A percentile compares a stretch with the other conserved stretches of the same genome.
Evolutionary conservation across 2,888 invertebrate species (phyloP).

Genomic region (Campopleginae sp.): DNA sequence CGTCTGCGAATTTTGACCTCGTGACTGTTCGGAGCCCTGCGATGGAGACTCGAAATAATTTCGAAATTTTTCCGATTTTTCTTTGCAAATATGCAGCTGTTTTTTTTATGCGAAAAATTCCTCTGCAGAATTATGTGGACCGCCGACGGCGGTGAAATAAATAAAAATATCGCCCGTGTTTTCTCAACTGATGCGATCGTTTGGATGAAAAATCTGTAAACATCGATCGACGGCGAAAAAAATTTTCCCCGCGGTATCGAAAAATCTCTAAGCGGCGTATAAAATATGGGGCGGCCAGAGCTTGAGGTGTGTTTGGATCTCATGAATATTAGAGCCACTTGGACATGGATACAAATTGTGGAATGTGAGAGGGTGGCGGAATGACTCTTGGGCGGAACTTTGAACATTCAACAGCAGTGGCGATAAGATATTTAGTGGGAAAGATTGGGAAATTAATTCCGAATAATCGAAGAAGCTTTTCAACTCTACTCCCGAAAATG

Average conservation of each 20-base stretch:
- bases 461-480: background rate
- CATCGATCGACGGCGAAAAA: background rate
- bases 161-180: background rate
- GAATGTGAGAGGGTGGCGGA: constrained; percentile 6
- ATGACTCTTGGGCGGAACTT: constrained; percentile 2
- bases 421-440: constrained; percentile 5
- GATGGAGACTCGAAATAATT: background rate
- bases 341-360: background rate
- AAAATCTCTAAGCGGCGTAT: background rate
- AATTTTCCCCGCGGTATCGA: background rate
- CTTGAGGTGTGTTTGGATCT: background rate
- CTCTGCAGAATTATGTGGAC: background rate
- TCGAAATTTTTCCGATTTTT: background rate
- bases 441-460: constrained; percentile 20
- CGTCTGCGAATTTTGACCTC: constrained; percentile 40
- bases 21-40: constrained; percentile 22
- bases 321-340: constrained; percentile 11
- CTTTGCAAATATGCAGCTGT: background rate
- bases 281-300: background rate
- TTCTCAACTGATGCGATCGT: background rate
- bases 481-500: background rate
- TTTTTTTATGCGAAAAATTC: background rate
- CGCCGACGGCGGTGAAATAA: background rate
- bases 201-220: background rate
- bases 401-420: background rate